Base-by-base conservation (phyloP, 2,113 vertebrate species). In the Clupea harengus region DNA sequence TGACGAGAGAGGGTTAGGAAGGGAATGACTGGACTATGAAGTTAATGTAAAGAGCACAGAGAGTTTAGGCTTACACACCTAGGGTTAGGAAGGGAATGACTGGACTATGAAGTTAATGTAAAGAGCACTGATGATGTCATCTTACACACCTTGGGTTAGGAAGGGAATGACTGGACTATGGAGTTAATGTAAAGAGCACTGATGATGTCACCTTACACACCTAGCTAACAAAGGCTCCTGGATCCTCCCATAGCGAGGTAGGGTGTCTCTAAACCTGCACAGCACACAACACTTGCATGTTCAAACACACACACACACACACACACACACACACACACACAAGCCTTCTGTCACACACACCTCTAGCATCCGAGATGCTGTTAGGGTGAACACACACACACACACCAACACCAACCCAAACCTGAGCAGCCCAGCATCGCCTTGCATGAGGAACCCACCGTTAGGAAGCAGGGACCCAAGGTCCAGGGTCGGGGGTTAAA, bases 221-320 rank as follows among this genome's bases (percentile, higher is more conserved):
- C 86, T 85, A 88, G 90, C 89, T 85, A 88, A 75, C 64, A 89
- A 85, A 81, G 85, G 45, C 81, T 89, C 86, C 84, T 5, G 78
- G 82, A 81, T 75, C 81, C 54, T 82, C 6, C 4, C 81, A 88
- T 81, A 88, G 89, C 86, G 84, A 46, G 54, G 86, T 83, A 83
- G 82, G 57, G 78, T 89, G 87, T 88, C 87, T 67, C 88, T 90
- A 89, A 91, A 91, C 90, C 89, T 90, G 89, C 86, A 83, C 88
- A 85, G 84, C 87, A 89, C 87, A 88, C 80, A 78, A 80, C 84
- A 83, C 85, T 25, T 86, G 25, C 85, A 46, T 46, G 87, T 85
- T 87, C 28, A 87, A 81, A 84, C 64, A 88, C 22, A 85, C 20
- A 81, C n/a, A 88, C 20, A 28, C n/a, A 67, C n/a, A 28, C n/a